These are phyloP conservation scores for Anthopleura xanthogrammica DNA, from an alignment of 92 coral and sea anemone species.

Conservation along the genomic window DNA sequence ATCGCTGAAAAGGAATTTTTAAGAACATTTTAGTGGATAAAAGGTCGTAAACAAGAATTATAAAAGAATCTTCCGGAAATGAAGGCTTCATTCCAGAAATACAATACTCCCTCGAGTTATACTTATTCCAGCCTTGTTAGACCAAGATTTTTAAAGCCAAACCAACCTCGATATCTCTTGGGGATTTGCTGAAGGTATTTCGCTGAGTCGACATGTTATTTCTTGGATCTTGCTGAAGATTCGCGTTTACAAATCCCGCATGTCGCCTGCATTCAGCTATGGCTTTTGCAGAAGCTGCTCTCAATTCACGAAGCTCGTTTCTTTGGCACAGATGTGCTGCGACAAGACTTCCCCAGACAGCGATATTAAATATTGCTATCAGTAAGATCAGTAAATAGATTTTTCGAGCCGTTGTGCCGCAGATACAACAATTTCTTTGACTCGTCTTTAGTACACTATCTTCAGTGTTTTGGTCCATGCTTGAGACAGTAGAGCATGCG, in stretches of 20 bases:
- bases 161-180: background rate
- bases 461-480: background rate
- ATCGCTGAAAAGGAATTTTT: background rate
- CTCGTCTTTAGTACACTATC: background rate
- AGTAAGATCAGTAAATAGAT: background rate
- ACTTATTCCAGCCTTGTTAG: background rate
- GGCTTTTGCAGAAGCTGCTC: background rate
- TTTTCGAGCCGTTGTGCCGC: background rate
- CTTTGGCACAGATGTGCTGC: background rate
- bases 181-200: background rate
- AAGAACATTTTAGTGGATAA: background rate
- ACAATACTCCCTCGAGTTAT: background rate
- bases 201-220: background rate
- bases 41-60: conserved; percentile 3
- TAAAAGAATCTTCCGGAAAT: background rate
- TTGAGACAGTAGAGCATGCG: background rate
- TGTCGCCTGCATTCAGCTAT: conserved; percentile 1
- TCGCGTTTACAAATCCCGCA: background rate
- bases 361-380: background rate
- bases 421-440: background rate
- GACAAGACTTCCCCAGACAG: background rate
- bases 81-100: background rate
- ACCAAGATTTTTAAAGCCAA: background rate
- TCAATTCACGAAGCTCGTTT: background rate
- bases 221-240: background rate